Base-by-base conservation (phyloP, 2,888 invertebrate genomes). In the Callinectes sapidus region DNA sequence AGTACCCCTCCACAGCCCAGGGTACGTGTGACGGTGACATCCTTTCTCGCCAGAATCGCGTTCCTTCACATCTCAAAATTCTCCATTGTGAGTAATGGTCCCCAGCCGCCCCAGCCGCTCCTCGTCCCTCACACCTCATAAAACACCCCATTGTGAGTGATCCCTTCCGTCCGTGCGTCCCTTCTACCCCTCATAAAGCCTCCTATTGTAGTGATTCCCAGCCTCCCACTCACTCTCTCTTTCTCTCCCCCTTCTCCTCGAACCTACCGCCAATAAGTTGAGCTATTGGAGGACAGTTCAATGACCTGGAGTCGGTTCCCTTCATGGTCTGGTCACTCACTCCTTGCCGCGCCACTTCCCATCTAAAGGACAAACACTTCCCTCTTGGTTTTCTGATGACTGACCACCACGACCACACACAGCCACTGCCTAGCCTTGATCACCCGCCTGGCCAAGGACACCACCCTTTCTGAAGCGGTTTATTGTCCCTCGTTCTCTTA, bases 331-430 rank as follows among this genome's bases (percentile, higher is more conserved):
- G 18, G 16, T 61, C 61, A 61, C 61, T 23, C 61, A 23, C 61
- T 18, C 61, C 61, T 61, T 61, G 23, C 61, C 23, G 61, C 61
- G 61, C 23, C 61, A 61, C 61, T 71, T 28, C 71, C 71, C n/a
- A 71, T 13, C 71, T 71, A 71, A 71, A 71, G 28, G 28, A 71
- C 71, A 71, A 71, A 71, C 71, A 71, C n/a, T 71, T 71, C 71
- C n/a, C 28, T 28, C 71, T 28, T 23, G 18, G 61, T 71, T 28
- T 71, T 71, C 71, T 61, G 61, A 61, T 61, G 61, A 61, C 61
- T 23, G 61, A 61, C 61, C 61, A 61, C 18, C 18, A 61, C 61
- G 61, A 61, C 61, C 61, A 61, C 23, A 23, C 23, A 61, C 16
- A 23, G 1, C 61, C 18, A 61, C 18, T 61, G 23, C 61, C 23